phyloP scores from a whole-genome alignment of 2,888 invertebrate species.

The Crioceris asparagi region DNA sequence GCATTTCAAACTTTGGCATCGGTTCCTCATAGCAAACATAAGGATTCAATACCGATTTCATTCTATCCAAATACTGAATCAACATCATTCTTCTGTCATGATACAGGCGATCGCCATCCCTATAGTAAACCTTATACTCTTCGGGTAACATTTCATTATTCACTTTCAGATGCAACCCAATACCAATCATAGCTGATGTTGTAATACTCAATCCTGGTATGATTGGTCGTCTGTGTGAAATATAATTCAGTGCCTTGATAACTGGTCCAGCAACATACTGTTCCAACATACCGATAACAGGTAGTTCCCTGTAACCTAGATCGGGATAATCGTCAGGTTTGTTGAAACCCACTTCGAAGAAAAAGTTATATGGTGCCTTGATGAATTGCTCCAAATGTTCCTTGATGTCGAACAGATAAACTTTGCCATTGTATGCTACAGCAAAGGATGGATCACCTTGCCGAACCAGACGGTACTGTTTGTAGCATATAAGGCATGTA shows the following conservation, averaged over 20 bases:
- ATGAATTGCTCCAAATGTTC: constrained; percentile 45
- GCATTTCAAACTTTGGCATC: constrained; percentile 22
- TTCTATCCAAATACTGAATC: constrained; percentile 32
- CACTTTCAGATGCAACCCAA: constrained; percentile 48
- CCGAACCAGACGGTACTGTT: constrained; percentile 41
- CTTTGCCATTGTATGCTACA: constrained; percentile 40
- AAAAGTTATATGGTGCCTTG: constrained; percentile 40
- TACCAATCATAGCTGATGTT: constrained; percentile 44
- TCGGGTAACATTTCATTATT: constrained; percentile 36
- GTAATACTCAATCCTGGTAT: constrained; percentile 45
- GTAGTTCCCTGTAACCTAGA: constrained; percentile 41
- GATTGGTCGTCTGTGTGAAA: constrained; percentile 46
- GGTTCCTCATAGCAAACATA: constrained; percentile 40
- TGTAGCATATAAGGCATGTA: constrained; percentile 51
- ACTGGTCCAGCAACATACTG: constrained; percentile 46
- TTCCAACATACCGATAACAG: constrained; percentile 50
- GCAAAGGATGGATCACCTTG: constrained; percentile 41
- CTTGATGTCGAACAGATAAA: constrained; percentile 47
- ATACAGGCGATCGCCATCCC: constrained; percentile 36
- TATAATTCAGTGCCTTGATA: constrained; percentile 43
- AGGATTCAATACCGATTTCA: constrained; percentile 47
- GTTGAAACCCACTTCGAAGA: constrained; percentile 35
- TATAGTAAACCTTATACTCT: constrained; percentile 32
- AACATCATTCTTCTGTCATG: constrained; percentile 27
- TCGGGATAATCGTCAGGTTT: constrained; percentile 34